phyloP scores from a whole-genome alignment of 2,797 vertebrate genomes.

The Psittacula derbiana region DNA sequence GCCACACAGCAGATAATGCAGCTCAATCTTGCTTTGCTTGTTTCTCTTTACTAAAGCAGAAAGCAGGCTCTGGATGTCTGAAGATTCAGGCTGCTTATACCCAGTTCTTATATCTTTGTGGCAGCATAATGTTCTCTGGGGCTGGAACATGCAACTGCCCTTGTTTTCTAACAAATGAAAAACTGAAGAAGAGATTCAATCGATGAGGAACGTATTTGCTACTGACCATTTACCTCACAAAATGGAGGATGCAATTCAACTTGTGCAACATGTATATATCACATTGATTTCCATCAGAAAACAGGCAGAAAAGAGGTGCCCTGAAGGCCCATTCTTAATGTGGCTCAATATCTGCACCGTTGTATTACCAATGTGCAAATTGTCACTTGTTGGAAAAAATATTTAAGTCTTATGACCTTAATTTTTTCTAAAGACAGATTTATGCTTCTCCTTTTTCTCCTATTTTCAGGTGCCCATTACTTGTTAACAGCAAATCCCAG shows the following conservation, averaged over 20 bases:
- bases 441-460: background rate
- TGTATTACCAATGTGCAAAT: background rate
- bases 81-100: background rate
- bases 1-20: background rate
- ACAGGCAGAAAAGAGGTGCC: background rate
- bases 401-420: background rate
- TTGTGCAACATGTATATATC: background rate
- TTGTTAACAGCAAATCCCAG: background rate
- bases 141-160: background rate
- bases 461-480: background rate
- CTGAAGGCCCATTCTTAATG: background rate
- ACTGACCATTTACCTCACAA: background rate
- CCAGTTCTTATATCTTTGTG: background rate
- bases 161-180: background rate
- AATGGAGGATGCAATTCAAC: background rate
- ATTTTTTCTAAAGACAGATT: background rate
- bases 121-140: background rate
- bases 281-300: background rate
- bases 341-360: background rate
- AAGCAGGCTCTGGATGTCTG: background rate
- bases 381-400: background rate
- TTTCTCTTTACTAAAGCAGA: background rate
- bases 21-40: background rate
- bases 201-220: background rate
- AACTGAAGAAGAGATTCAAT: background rate